Conservation (phyloP, 2,797 vertebrate genomes). For the Pipistrellus pipistrellus region DNA sequence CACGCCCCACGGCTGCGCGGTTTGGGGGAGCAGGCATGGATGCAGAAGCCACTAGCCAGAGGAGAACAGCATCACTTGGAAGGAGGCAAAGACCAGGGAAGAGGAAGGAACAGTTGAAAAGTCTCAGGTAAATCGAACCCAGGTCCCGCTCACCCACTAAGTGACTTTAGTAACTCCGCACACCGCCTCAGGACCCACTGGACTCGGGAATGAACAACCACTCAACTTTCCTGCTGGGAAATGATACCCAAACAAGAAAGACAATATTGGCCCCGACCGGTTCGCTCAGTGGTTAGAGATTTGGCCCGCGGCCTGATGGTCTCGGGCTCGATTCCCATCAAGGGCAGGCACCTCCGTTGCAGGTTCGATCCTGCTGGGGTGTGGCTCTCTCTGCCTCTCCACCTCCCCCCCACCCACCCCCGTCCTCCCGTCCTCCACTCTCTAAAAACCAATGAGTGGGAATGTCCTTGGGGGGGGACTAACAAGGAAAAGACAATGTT, state of each 20-base stretch:
- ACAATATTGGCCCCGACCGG: too few relatives aligned
- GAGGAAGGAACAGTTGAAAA: background rate
- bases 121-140: background rate
- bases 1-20: too few relatives aligned
- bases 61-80: background rate
- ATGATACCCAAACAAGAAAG: conserved; percentile 27
- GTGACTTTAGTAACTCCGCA: background rate
- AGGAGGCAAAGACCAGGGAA: background rate
- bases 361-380: too few relatives aligned
- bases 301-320: too few relatives aligned
- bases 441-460: too few relatives aligned
- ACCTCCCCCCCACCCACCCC: too few relatives aligned
- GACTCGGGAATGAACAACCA: background rate
- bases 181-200: background rate
- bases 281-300: too few relatives aligned
- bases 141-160: background rate
- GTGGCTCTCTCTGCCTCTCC: too few relatives aligned
- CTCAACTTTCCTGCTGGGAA: background rate
- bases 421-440: too few relatives aligned
- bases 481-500: background rate
- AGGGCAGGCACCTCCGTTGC: too few relatives aligned
- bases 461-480: too few relatives aligned
- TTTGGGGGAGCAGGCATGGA: background rate
- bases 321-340: too few relatives aligned
- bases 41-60: background rate